Evolutionary conservation across 2,113 vertebrate species (phyloP), one percentile per base, ranked within the genome.

Genomic region (Lasiurus borealis): DNA sequence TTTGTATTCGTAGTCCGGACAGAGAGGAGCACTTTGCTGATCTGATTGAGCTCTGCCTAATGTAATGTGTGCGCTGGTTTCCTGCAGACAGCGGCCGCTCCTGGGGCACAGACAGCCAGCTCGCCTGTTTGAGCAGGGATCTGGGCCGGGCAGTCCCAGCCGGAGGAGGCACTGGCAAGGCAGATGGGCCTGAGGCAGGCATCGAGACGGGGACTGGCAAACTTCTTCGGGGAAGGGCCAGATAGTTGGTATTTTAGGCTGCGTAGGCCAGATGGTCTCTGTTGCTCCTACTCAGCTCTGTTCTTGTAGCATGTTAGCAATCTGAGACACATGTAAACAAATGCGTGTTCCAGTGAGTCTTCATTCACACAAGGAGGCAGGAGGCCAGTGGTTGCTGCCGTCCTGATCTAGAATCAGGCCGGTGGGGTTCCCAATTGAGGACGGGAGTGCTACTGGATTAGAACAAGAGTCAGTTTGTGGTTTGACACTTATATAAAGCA

Each of bases 231-330:
- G 23, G 34, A 91, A 86, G 84, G 87, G 68, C 50, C 66, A 46
- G 66, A 62, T 29, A 80, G 36, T 59, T 54, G 90, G 23, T 87
- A 77, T 93, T 95, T 93, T 44, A 77, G 86, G 25, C 19, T 66
- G 59, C 57, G 88, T 15, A 50, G 52, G 31, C 87, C 77, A 52
- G 50, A 72, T 90, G 77, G 72, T 62, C 29, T 83, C 71, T 69
- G 48, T 73, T 84, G 71, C 18, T 27, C 48, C 5, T 69, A 15
- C 77, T 90, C 48, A 44, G 6, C 59, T 73, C n/a, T 72, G 82
- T 85, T 75, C 85, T 86, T 31, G 15, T 36, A 69, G 34, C 8
- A 8, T 36, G 48, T 73, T 54, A 76, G 66, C 34, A 76, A 6
- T 75, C 64, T 91, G 21, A 48, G 40, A 84, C 21, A 29, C 50